phyloP scores from a whole-genome alignment of 2,888 invertebrate genomes.

The Pyrgus malvae region DNA sequence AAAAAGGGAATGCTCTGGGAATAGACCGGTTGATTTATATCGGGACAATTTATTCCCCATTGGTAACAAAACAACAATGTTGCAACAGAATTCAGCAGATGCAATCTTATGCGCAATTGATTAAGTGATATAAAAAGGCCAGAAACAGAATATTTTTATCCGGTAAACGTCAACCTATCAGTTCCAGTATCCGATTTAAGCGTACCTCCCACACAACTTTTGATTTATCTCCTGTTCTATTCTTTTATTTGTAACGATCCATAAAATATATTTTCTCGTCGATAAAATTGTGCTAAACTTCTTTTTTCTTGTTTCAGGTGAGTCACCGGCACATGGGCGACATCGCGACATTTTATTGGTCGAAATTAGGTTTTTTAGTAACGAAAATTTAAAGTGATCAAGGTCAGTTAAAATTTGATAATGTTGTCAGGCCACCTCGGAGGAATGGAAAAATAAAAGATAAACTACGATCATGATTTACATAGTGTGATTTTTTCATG shows the following conservation, averaged over 20 bases:
- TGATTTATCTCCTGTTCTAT: constrained; percentile 35
- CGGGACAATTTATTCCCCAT: constrained; percentile 19
- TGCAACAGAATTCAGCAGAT: constrained; percentile 20
- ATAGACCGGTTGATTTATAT: constrained; percentile 19
- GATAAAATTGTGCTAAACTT: constrained; percentile 29
- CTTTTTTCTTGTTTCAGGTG: constrained; percentile 38
- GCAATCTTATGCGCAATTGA: constrained; percentile 17
- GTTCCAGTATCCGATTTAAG: constrained; percentile 1
- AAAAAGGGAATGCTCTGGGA: constrained; percentile 6
- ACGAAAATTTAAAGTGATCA: background rate
- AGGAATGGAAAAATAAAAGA: background rate
- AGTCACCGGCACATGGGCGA: constrained; percentile 27
- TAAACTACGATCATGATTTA: background rate
- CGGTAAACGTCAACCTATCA: constrained; percentile 21
- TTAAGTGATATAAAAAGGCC: constrained; percentile 13
- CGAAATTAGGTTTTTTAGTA: constrained; percentile 4
- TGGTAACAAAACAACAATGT: constrained; percentile 20
- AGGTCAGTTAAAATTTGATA: constrained; percentile 21
- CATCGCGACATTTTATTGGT: constrained; percentile 4
- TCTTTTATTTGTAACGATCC: background rate
- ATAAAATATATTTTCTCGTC: constrained; percentile 22
- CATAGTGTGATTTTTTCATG: too few relatives aligned
- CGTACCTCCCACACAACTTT: constrained; percentile 33
- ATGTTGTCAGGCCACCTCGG: background rate
- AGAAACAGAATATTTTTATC: constrained; percentile 18